These are phyloP conservation scores for Chaenodraco wilsoni DNA, from an alignment of 2,797 vertebrate genomes.

Conservation along the genomic window DNA sequence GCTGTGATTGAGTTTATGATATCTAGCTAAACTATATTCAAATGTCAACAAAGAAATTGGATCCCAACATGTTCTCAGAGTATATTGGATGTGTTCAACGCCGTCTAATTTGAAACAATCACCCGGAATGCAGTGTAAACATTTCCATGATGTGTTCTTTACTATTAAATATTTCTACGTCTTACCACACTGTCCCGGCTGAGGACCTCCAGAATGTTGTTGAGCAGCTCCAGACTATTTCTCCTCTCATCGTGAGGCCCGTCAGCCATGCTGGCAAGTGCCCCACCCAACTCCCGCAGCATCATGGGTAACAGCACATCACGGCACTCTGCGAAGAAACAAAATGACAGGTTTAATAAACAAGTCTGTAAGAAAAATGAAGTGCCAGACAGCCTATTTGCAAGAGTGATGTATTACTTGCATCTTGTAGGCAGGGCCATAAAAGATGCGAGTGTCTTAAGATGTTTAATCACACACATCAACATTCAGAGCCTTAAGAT, in stretches of 20 bases:
- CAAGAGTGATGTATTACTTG: slow-evolving; percentile 18
- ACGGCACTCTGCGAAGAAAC: slow-evolving; percentile 87
- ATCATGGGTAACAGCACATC: slow-evolving; percentile 96
- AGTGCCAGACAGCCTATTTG: not conserved
- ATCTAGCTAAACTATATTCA: not conserved
- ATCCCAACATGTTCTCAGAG: not conserved
- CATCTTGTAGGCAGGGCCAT: slow-evolving; percentile 1
- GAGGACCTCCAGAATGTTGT: slow-evolving; percentile 95
- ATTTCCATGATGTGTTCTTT: not conserved
- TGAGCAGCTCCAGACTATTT: slow-evolving; percentile 92
- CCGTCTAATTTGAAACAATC: not conserved
- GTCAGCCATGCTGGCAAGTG: slow-evolving; percentile 80
- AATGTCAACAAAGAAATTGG: not conserved
- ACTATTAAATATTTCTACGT: slow-evolving; percentile 18
- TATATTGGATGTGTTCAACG: not conserved
- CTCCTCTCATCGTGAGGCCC: slow-evolving; percentile 81
- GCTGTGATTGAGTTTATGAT: not conserved
- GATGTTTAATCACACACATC: slow-evolving; percentile 19
- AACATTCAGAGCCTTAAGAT: slow-evolving; percentile 31
- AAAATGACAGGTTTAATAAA: slow-evolving; percentile 70
- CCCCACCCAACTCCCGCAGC: slow-evolving; percentile 90
- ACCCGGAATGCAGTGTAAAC: not conserved
- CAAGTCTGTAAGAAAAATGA: slow-evolving; percentile 2
- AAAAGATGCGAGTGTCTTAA: slow-evolving; percentile 6
- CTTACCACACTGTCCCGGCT: slow-evolving; percentile 91